phyloP scores from a whole-genome alignment of 2,888 invertebrate species.

The Pseudoips prasinana region DNA sequence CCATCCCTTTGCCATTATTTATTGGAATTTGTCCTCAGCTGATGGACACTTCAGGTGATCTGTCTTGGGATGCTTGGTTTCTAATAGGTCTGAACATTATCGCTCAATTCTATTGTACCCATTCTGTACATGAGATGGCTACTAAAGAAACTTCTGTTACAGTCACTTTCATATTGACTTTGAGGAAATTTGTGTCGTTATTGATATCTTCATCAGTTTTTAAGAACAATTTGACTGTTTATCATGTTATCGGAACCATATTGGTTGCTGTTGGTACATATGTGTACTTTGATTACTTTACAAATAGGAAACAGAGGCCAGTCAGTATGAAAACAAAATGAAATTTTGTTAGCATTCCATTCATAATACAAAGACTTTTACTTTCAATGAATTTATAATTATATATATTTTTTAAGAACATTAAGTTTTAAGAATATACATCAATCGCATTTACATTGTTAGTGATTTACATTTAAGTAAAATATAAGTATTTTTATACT shows the following conservation, averaged over 20 bases:
- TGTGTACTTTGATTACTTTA: constrained; percentile 69
- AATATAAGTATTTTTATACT: not conserved
- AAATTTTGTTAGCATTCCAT: not conserved
- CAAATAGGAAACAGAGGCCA: constrained; percentile 49
- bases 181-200: constrained; percentile 67
- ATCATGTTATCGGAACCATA: constrained; percentile 59
- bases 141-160: constrained; percentile 67
- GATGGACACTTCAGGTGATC: constrained; percentile 33
- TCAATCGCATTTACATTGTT: no score
- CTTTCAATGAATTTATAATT: constrained; percentile 1
- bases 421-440: no score
- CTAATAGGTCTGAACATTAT: constrained; percentile 54
- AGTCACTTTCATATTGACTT: constrained; percentile 66
- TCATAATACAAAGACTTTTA: constrained; percentile 2
- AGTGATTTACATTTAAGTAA: not conserved
- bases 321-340: constrained; percentile 49
- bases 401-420: constrained; percentile 5
- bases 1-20: constrained; percentile 64
- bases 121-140: constrained; percentile 65
- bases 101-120: constrained; percentile 64
- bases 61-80: constrained; percentile 51
- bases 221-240: constrained; percentile 65
- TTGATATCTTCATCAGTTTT: constrained; percentile 66
- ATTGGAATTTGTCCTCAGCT: constrained; percentile 55
- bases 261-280: constrained; percentile 65